These are phyloP conservation scores for Lepidurus couesii DNA, from an alignment of 1,140 invertebrate genomes.

Conservation along the genomic window DNA sequence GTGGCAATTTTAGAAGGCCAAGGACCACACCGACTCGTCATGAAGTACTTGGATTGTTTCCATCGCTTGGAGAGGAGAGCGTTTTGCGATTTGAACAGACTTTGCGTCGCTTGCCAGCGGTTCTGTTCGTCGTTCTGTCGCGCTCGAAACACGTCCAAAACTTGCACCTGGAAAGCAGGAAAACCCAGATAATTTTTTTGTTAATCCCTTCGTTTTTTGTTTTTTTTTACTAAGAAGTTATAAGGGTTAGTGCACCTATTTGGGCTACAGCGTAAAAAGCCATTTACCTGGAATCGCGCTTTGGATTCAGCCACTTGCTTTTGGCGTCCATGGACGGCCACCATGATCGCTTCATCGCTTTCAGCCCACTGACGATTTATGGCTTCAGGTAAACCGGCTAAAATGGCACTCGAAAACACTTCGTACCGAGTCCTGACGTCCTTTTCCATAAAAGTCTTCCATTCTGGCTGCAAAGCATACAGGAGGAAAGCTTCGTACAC, in stretches of 20 bases:
- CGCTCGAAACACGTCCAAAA: constrained; percentile 50
- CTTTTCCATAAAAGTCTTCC: constrained; percentile 54
- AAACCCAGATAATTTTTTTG: constrained; percentile 11
- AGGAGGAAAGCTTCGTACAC: constrained; percentile 59
- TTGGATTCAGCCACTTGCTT: constrained; percentile 54
- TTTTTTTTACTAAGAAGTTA: neutral
- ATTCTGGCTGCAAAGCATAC: constrained; percentile 54
- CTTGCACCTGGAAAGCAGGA: constrained; percentile 47
- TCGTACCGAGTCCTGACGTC: constrained; percentile 47
- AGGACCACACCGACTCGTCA: constrained; percentile 54
- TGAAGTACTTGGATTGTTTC: constrained; percentile 50
- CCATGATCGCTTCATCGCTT: constrained; percentile 54
- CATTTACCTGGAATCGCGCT: constrained; percentile 53
- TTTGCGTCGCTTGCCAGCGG: constrained; percentile 48
- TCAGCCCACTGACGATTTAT: constrained; percentile 56
- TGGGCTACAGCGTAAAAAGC: neutral
- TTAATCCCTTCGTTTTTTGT: neutral
- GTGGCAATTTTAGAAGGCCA: constrained; percentile 46
- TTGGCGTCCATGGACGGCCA: constrained; percentile 53
- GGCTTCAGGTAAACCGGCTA: constrained; percentile 47
- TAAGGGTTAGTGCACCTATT: too few relatives aligned
- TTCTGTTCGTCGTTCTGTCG: constrained; percentile 50
- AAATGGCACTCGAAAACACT: neutral
- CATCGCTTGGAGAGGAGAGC: constrained; percentile 51
- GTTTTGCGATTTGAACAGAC: constrained; percentile 49